Base-by-base conservation (phyloP, 2,888 invertebrate genomes). In the Aphodius sticticus region DNA sequence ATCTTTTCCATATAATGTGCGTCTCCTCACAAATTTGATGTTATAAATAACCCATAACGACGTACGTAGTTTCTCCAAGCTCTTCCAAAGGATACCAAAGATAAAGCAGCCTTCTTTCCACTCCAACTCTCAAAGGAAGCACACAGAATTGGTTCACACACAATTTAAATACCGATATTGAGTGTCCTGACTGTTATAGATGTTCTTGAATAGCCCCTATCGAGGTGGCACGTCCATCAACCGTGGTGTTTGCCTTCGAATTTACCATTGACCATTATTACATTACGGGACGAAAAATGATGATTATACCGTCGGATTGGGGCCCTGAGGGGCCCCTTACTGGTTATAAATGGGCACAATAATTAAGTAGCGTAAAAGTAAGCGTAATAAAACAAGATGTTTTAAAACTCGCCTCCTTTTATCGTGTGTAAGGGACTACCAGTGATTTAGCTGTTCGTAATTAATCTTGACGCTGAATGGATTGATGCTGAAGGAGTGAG, bases 331-430 rank as follows among this genome's bases (percentile, higher is more conserved):
- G 53, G 53, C 53, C 12, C 53, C 12, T 53, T 53, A 12, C 53
- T 53, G 35, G 74, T 74, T 69, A 77, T 69, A 77, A 78, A 78
- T 78, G 69, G 70, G 76, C 70, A 36, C 76, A 69, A 80, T 78
- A 80, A 80, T 79, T 79, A 79, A 77, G 75, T 77, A 74, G 74
- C 70, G 74, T 75, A 76, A 37, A 79, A 76, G 70, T 75, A 53
- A 26, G 75, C 53, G 12, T 53, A 53, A 53, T 74, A 71, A 78
- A 81, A 81, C 80, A 81, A 81, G 80, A 77, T 78, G 78, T 74
- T 77, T 81, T 77, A 69, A 76, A 69, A 77, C 38, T 78, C 72
- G 71, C 78, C 70, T 78, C 78, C 76, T 80, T 80, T 80, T 79
- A 74, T 74, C 74, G 74, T 12, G 35, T 74, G 74, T 74, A 74